phyloP scores from a whole-genome alignment of 1,140 invertebrate genomes.

The Drosophila elegans region DNA sequence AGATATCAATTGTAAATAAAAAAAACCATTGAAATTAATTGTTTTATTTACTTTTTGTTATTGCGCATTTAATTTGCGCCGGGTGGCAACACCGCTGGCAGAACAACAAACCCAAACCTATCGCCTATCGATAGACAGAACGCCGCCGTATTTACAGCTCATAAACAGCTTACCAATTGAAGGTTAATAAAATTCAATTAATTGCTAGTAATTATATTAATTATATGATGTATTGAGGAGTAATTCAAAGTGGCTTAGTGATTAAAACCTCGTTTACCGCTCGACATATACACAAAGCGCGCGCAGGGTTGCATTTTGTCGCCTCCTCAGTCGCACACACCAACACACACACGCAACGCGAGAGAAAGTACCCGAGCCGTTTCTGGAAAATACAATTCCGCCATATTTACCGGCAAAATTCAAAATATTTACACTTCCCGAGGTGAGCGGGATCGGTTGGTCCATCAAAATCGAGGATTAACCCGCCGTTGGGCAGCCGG shows the following conservation, averaged over 20 bases:
- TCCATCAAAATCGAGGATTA: slow-evolving; percentile 34
- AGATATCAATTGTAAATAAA: slow-evolving; percentile 12
- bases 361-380: slow-evolving; percentile 79
- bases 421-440: slow-evolving; percentile 82
- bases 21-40: slow-evolving; percentile 7
- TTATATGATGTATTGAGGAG: not conserved
- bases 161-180: not conserved
- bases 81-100: slow-evolving; percentile 40
- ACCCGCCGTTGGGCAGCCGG: slow-evolving; percentile 26
- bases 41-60: slow-evolving; percentile 24
- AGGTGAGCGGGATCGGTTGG: slow-evolving; percentile 44
- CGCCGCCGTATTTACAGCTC: slow-evolving; percentile 8
- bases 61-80: slow-evolving; percentile 23
- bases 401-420: slow-evolving; percentile 84
- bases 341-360: slow-evolving; percentile 46
- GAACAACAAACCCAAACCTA: slow-evolving; percentile 33
- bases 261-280: not conserved
- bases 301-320: slow-evolving; percentile 67
- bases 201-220: not conserved
- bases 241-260: not conserved
- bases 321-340: slow-evolving; percentile 40
- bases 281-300: slow-evolving; percentile 63
- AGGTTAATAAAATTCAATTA: not conserved
- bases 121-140: slow-evolving; percentile 25
- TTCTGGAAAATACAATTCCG: slow-evolving; percentile 84